Base-by-base conservation (phyloP, 2,888 invertebrate genomes). In the Lasioglossum marginatum region DNA sequence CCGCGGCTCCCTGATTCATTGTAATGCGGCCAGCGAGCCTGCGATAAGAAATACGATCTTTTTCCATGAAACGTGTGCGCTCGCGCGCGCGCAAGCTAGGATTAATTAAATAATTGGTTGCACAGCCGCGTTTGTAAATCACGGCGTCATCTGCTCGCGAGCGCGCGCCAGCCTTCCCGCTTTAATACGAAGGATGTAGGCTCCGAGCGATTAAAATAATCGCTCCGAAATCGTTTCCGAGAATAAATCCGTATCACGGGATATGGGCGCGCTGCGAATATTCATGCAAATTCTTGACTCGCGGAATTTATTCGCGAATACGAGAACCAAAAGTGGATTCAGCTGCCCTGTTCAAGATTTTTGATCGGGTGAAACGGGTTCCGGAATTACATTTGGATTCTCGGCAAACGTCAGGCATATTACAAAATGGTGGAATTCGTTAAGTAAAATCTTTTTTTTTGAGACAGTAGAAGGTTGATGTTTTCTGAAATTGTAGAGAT, bases 41-140 rank as follows among this genome's bases (percentile, higher is more conserved):
- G 72, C 68, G 78, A 82, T 82, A 78, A 87, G 82, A 84, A 85
- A 80, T 79, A 78, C 77, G 83, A 84, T 45, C 68, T 72, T 63
- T 74, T 73, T 84, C 72, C 84, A 19, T 19, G 79, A 40, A 77
- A 76, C 78, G 60, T 31, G 71, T 27, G 60, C 19, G 60, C 74
- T 16, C 31, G 34, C 63, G 60, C 4, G 60, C 60, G 63, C 60
- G 48, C 57, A 12, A n/a, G n/a, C 60, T 40, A 48, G 60, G 72
- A 81, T 86, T 86, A 86, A 86, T 83, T 81, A 83, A 86, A 79
- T 77, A 79, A 86, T 86, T 72, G 79, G 86, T 60, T 40, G 76
- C 57, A 16, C 68, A 27, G 71, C 34, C 14, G 52, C 19, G 79
- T 31, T 48, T 48, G 43, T 75, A 85, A 80, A 80, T 85, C 74